phyloP scores from a whole-genome alignment of 2,113 vertebrate species.

The Cyanocitta stelleri region DNA sequence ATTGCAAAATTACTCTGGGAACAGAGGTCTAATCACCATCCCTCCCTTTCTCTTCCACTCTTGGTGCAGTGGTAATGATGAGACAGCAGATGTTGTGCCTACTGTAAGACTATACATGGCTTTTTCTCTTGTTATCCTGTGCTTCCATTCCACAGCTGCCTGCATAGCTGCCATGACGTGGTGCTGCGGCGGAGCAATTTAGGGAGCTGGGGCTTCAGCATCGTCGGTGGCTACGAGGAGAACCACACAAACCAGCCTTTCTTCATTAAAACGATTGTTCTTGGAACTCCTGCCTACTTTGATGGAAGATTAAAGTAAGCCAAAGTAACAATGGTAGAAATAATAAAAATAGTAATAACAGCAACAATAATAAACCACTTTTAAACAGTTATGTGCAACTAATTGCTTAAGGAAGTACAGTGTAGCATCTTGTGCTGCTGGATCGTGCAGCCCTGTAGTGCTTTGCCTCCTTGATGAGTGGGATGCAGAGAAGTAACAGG shows the following conservation, averaged over 20 bases:
- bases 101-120: neutral
- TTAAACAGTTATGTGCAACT: neutral
- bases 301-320: conserved; percentile 96
- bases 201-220: conserved; percentile 98
- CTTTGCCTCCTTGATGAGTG: neutral
- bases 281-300: conserved; percentile 96
- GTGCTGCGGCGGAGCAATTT: conserved; percentile 89
- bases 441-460: neutral
- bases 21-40: neutral
- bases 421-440: neutral
- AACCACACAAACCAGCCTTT: conserved; percentile 96
- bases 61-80: neutral
- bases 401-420: neutral
- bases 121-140: neutral
- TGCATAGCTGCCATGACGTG: conserved; percentile 94
- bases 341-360: neutral
- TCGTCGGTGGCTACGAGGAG: conserved; percentile 95
- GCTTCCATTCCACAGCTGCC: conserved; percentile 74
- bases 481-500: neutral
- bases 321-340: neutral
- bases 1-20: neutral
- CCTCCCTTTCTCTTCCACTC: neutral
- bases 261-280: conserved; percentile 98
- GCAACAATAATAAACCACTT: neutral
- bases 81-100: neutral